Conservation (phyloP, 2,888 invertebrate species). For the Megamerina dolium region DNA sequence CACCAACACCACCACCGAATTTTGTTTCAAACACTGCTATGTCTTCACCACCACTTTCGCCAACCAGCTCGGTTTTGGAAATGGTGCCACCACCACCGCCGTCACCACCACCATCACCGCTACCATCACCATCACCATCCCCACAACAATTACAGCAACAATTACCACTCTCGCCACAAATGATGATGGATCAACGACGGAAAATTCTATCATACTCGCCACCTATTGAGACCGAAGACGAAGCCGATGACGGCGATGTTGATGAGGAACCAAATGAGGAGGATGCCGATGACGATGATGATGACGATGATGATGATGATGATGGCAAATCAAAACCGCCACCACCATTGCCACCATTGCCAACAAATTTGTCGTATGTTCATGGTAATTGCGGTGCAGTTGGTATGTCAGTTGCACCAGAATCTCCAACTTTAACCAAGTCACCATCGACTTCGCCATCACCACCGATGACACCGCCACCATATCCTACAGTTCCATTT, state of each 20-base stretch:
- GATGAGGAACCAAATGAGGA: slow-evolving; percentile 21
- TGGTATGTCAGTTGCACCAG: slow-evolving; percentile 2
- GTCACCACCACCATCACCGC: slow-evolving; percentile 29
- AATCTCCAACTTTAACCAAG: slow-evolving; percentile 34
- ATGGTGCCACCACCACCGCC: slow-evolving; percentile 37
- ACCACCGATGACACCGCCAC: slow-evolving; percentile 44
- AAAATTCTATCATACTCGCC: slow-evolving; percentile 21
- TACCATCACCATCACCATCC: slow-evolving; percentile 34
- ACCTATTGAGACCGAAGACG: slow-evolving; percentile 27
- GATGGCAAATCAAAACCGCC: slow-evolving; percentile 37
- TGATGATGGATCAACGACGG: slow-evolving; percentile 13
- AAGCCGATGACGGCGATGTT: slow-evolving; percentile 23
- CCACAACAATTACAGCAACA: slow-evolving; percentile 17
- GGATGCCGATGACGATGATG: slow-evolving; percentile 1
- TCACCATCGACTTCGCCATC: slow-evolving; percentile 45
- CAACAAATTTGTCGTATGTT: slow-evolving; percentile 41
- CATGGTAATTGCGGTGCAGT: slow-evolving; percentile 27
- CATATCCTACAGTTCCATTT: slow-evolving; percentile 28
- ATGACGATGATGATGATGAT: slow-evolving; percentile 31
- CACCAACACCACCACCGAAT: slow-evolving; percentile 38
- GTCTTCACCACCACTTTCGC: slow-evolving; percentile 27
- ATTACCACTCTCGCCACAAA: slow-evolving; percentile 16
- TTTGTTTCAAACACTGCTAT: slow-evolving; percentile 17
- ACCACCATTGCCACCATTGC: slow-evolving; percentile 42
- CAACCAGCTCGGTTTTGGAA: slow-evolving; percentile 34